These are phyloP conservation scores for Callosobruchus maculatus DNA, from an alignment of 2,888 invertebrate species.

Conservation along the genomic window DNA sequence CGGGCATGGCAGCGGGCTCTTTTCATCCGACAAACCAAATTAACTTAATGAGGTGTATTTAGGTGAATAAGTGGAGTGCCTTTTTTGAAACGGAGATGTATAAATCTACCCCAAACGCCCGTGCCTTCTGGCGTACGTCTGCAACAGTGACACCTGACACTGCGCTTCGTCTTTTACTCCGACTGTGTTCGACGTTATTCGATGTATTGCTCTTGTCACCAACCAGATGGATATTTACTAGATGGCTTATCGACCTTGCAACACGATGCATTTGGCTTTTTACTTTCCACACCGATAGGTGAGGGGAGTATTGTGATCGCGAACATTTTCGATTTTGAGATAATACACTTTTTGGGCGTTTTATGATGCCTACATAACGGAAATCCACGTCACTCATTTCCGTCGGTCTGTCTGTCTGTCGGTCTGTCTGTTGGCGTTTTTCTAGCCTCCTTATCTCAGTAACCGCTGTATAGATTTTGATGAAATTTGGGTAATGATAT, in stretches of 20 bases:
- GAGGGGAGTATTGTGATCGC: no score
- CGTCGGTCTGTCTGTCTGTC: no score
- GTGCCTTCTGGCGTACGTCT: constrained; percentile 36
- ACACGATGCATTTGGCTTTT: not conserved
- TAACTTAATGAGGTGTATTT: constrained; percentile 37
- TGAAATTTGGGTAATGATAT: no score
- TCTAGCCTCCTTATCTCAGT: no score
- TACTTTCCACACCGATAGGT: no score
- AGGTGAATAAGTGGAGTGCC: constrained; percentile 45
- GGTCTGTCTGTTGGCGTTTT: no score
- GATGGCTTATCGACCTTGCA: not conserved
- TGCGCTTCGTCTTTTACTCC: constrained; percentile 32
- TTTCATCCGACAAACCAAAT: constrained; percentile 26
- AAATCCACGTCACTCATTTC: no score
- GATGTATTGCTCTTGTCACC: constrained; percentile 16
- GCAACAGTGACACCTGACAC: constrained; percentile 44
- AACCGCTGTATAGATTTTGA: no score
- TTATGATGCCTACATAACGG: no score
- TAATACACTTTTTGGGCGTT: no score
- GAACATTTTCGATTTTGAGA: no score
- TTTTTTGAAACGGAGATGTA: constrained; percentile 37
- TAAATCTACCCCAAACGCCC: constrained; percentile 43
- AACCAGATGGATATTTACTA: not conserved
- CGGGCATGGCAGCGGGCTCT: constrained; percentile 3
- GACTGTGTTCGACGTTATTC: constrained; percentile 37